Evolutionary conservation across 1,140 invertebrate genomes (phyloP).

Genomic region (Adoxophyes honmai): DNA sequence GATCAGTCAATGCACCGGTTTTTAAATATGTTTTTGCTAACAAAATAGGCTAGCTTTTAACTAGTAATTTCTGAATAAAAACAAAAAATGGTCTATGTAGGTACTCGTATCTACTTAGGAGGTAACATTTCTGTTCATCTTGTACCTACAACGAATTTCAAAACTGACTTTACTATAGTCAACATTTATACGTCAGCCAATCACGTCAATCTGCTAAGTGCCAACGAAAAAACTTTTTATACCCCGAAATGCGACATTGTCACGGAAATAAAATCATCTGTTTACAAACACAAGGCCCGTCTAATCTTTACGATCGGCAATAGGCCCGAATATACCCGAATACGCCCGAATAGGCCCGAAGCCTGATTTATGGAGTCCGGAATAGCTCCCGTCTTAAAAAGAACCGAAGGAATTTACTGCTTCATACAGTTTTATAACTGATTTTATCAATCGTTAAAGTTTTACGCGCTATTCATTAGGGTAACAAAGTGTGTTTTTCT

Average conservation of each 20-base stretch:
- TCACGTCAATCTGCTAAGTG: background rate
- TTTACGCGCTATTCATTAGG: constrained; percentile 64
- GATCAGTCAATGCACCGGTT: too few species aligned
- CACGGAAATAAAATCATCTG: constrained; percentile 33
- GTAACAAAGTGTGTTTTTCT: constrained; percentile 2
- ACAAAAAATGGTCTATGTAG: too few species aligned
- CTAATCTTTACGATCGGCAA: constrained; percentile 51
- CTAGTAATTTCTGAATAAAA: too few species aligned
- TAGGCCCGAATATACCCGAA: constrained; percentile 25
- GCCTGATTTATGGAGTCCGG: constrained; percentile 60
- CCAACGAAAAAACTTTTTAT: background rate
- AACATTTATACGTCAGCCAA: too few species aligned
- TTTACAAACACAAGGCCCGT: constrained; percentile 46
- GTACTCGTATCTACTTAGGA: too few species aligned
- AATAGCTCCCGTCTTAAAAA: constrained; percentile 59
- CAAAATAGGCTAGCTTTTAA: too few species aligned
- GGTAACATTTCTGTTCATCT: too few species aligned
- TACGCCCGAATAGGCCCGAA: constrained; percentile 44
- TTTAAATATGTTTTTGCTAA: too few species aligned
- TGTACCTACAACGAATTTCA: too few species aligned
- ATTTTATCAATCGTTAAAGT: constrained; percentile 68
- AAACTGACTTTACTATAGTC: too few species aligned
- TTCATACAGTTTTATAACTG: constrained; percentile 69
- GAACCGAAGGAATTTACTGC: constrained; percentile 50
- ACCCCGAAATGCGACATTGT: background rate